These are phyloP conservation scores for Micromesistius poutassou DNA, from an alignment of 2,797 vertebrate species.

Conservation along the genomic window DNA sequence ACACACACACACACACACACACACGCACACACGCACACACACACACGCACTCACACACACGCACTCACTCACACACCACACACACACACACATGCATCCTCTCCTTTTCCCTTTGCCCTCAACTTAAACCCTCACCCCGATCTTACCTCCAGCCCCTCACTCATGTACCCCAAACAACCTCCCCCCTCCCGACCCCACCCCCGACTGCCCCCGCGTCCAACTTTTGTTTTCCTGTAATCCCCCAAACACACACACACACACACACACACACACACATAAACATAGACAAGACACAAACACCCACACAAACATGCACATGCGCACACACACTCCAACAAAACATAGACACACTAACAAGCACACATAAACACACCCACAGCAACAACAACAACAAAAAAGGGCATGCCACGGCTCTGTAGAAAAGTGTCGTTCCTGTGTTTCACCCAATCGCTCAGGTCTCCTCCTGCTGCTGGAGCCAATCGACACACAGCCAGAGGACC, in stretches of 20 bases:
- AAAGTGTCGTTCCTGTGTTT: no score
- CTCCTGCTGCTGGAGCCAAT: no score
- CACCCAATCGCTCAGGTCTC: no score
- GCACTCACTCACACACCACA: conserved; percentile 28
- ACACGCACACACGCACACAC: conserved; percentile 24
- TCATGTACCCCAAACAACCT: conserved; percentile 48
- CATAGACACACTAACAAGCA: conserved; percentile 2
- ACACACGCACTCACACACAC: conserved; percentile 11
- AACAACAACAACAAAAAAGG: no score
- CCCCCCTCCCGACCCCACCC: conserved; percentile 46
- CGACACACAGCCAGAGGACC: no score
- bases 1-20: conserved; percentile 33
- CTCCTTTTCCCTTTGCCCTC: conserved; percentile 63
- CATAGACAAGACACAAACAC: conserved; percentile 11
- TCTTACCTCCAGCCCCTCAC: conserved; percentile 55
- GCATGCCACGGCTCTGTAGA: no score
- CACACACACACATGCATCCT: conserved; percentile 43
- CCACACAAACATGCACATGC: neutral
- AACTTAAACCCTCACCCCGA: conserved; percentile 71
- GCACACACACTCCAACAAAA: neutral
- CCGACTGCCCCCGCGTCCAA: conserved; percentile 29
- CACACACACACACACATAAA: conserved; percentile 19
- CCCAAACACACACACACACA: conserved; percentile 20
- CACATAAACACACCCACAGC: neutral
- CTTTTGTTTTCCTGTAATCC: conserved; percentile 21